A percentile compares a stretch with the other conserved stretches of the same genome.
These are phyloP conservation scores for Pseudochirops corinnae DNA, from an alignment of 2,797 vertebrate species.

Conservation along the genomic window DNA sequence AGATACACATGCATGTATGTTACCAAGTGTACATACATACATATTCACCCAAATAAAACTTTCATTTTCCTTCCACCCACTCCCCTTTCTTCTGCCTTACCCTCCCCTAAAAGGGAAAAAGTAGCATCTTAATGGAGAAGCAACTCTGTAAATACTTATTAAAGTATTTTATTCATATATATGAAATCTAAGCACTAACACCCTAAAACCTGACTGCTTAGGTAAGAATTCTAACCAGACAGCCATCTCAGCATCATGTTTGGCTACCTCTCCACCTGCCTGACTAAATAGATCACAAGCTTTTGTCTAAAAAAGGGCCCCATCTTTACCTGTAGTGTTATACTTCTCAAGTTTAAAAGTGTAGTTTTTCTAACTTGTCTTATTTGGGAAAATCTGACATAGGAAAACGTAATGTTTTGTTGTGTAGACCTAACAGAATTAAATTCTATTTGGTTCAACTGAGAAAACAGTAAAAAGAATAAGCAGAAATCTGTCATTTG, in stretches of 20 bases:
- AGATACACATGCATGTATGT: neutral
- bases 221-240: neutral
- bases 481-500: neutral
- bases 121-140: neutral
- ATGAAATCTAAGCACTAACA: neutral
- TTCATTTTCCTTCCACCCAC: neutral
- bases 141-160: neutral
- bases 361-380: slow-evolving; percentile 1
- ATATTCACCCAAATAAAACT: neutral
- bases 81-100: neutral
- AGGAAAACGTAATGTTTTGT: neutral
- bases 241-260: slow-evolving; percentile 1
- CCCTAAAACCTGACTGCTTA: neutral
- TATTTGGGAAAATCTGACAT: neutral
- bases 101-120: neutral
- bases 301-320: neutral
- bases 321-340: neutral
- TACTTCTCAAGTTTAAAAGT: slow-evolving; percentile 11
- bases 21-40: neutral
- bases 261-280: neutral
- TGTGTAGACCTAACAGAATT: neutral
- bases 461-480: neutral
- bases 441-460: slow-evolving; percentile 35
- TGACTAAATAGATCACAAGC: slow-evolving; percentile 15
- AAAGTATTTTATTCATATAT: neutral